Evolutionary conservation across 2,113 vertebrate species (phyloP).

Genomic region (Limanda limanda): DNA sequence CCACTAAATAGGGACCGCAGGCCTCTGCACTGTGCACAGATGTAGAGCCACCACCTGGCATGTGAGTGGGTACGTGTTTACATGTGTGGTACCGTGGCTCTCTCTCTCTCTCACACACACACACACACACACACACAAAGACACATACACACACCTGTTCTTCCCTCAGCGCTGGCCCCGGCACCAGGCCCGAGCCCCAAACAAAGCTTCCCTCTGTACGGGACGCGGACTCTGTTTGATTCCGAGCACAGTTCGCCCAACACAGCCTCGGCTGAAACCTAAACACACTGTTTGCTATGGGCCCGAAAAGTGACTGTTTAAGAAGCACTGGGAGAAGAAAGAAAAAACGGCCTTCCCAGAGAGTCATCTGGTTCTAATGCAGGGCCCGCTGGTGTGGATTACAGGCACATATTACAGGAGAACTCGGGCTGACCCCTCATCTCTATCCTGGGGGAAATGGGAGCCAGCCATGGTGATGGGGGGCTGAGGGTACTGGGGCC

Average conservation of each 20-base stretch:
- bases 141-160: constrained; percentile 70
- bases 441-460: constrained; percentile 74
- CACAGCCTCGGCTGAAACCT: constrained; percentile 51
- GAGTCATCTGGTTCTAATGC: constrained; percentile 85
- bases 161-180: constrained; percentile 20
- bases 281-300: constrained; percentile 58
- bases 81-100: constrained; percentile 26
- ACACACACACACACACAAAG: not conserved
- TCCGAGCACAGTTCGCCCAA: constrained; percentile 23
- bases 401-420: constrained; percentile 81
- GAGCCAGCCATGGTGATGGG: constrained; percentile 63
- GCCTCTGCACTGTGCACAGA: constrained; percentile 26
- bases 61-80: constrained; percentile 10
- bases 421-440: constrained; percentile 81
- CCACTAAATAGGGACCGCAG: constrained; percentile 3
- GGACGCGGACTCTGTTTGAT: constrained; percentile 44
- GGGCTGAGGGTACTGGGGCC: constrained; percentile 50
- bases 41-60: constrained; percentile 55
- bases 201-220: constrained; percentile 63
- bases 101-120: too few species aligned
- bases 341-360: constrained; percentile 62
- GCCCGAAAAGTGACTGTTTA: constrained; percentile 44
- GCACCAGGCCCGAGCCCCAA: constrained; percentile 41
- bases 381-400: constrained; percentile 82
- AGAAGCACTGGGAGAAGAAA: constrained; percentile 58